Base-by-base conservation (phyloP, 2,888 invertebrate genomes). In the Spilosoma lubricipeda region DNA sequence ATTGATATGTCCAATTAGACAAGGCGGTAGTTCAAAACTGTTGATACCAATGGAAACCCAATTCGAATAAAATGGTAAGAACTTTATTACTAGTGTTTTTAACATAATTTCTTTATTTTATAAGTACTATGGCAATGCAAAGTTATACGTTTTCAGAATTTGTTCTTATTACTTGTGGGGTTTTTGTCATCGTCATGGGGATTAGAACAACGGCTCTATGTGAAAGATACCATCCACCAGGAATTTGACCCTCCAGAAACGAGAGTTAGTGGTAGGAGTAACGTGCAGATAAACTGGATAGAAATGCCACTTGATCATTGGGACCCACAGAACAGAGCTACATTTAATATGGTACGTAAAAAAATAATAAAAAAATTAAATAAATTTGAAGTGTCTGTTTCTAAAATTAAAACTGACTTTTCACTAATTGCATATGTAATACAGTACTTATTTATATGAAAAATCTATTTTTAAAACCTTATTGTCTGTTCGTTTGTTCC, bases 281-380 rank as follows among this genome's bases (percentile, higher is more conserved):
- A 88, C 1, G 93, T 96, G 0, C 75, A 88, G 23, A 90, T 92
- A 27, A 87, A 87, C 73, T 96, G 96, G 96, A 90, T 97, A 63
- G 84, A 87, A 2, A 96, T 97, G 91, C 95, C 94, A 0, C 78
- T 97, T 0, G 96, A 97, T 85, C 96, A 97, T 84, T 97, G 97
- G 81, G 93, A 95, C 78, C 93, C 94, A 27, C 93, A 93, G 64
- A 96, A 96, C 76, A 89, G 90, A 73, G 91, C 92, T 45, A 96
- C 95, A 0, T 97, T 96, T 93, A 85, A 86, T 77, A 97, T 97
- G 96, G 96, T 96, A 87, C 59, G 90, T 82, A 23, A 56, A 48
- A 7, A 36, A 3, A 36, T 48, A 20, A 20, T 2, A 5, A 48
- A 5, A 45, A 3, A 45, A 39, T 5, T 36, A 36, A 36, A 36